Conservation (phyloP, 2,113 vertebrate species). For the Neomonachus schauinslandi region DNA sequence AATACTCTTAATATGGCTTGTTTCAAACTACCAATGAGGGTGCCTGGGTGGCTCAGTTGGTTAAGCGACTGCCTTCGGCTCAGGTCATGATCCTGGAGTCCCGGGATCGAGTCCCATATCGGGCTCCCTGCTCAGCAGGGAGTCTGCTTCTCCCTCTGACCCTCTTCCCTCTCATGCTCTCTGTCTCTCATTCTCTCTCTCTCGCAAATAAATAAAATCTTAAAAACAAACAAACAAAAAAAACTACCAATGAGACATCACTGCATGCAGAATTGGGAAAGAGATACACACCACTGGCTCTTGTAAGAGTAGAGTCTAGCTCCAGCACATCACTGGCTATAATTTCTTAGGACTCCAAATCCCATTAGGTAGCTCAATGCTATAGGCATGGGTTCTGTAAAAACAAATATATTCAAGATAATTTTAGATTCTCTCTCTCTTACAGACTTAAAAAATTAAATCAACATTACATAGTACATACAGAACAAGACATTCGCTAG, state of each 20-base stretch:
- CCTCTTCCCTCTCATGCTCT: too few relatives aligned
- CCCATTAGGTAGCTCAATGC: background rate
- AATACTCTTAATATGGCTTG: background rate
- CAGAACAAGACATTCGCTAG: background rate
- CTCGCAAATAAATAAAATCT: too few relatives aligned
- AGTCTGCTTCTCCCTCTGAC: too few relatives aligned
- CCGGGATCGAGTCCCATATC: too few relatives aligned
- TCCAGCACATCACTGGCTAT: background rate
- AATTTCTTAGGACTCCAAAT: background rate
- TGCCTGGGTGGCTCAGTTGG: too few relatives aligned
- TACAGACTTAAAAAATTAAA: conserved; percentile 16
- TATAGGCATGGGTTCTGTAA: background rate
- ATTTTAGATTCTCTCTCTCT: background rate
- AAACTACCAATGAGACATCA: background rate
- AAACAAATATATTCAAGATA: background rate
- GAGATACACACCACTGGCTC: background rate
- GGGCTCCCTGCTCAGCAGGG: too few relatives aligned
- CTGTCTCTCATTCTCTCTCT: too few relatives aligned
- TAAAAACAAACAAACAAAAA: too few relatives aligned
- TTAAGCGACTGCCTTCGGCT: too few relatives aligned
- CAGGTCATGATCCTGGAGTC: too few relatives aligned
- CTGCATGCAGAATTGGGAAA: background rate
- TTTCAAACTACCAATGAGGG: background rate
- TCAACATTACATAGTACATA: background rate
- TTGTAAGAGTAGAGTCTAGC: background rate